Conservation (phyloP, 2,888 invertebrate species). For the Elysia crispata region DNA sequence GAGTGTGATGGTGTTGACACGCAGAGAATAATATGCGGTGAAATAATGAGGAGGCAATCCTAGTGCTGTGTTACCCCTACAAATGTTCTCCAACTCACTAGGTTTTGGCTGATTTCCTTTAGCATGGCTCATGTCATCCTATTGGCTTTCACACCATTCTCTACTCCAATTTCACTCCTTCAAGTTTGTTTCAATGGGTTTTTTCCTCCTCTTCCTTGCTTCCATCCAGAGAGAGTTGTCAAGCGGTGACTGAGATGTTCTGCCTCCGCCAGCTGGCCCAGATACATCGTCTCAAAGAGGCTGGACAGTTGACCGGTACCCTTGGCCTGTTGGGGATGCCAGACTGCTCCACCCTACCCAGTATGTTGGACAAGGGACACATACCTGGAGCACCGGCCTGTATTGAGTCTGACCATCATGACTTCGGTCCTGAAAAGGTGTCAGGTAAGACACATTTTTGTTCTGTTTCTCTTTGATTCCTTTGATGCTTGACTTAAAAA, state of each 20-base stretch:
- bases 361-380: slow-evolving; percentile 80
- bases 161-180: background rate
- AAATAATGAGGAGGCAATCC: too few species aligned
- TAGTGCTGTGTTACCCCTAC: too few species aligned
- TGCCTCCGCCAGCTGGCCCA: slow-evolving; percentile 96
- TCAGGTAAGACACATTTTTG: slow-evolving; percentile 42
- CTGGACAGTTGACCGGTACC: slow-evolving; percentile 87
- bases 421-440: slow-evolving; percentile 24
- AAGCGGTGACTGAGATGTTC: slow-evolving; percentile 92
- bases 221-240: slow-evolving; percentile 87
- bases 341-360: slow-evolving; percentile 89
- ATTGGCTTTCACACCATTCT: too few species aligned
- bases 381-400: slow-evolving; percentile 84
- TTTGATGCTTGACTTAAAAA: too few species aligned
- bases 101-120: too few species aligned
- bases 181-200: background rate
- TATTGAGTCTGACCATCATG: slow-evolving; percentile 89
- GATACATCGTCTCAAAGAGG: slow-evolving; percentile 89
- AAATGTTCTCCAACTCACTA: too few species aligned
- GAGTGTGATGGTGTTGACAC: too few species aligned
- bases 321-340: slow-evolving; percentile 92
- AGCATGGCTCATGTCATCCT: too few species aligned
- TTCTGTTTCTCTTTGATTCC: too few species aligned
- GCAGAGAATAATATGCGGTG: too few species aligned
- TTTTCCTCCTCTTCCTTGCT: background rate